Evolutionary conservation across 2,113 vertebrate genomes (phyloP), one percentile per base, ranked within the genome.

Genomic region (Blennius ocellaris): DNA sequence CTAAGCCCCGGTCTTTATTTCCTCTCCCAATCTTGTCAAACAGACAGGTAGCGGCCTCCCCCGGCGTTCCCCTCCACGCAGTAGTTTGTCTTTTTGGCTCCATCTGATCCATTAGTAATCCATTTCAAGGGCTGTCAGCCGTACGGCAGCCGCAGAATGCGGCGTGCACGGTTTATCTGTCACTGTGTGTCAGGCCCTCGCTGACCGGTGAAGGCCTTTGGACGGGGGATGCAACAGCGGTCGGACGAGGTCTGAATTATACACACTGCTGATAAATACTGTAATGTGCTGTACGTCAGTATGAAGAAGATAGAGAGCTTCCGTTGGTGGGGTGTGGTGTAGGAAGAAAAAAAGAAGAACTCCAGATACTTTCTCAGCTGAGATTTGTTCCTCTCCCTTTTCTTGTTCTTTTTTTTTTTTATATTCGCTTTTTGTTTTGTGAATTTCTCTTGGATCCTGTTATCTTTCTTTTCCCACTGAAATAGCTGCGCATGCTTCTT

Each of bases 71-170:
- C n/a, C 43, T 47, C n/a, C 52, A 43, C 43, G 59, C 11, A 5
- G 63, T 76, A 73, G 65, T 82, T 84, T 80, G 65, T 81, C 78
- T 74, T 73, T 87, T 80, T 72, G 64, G 66, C 71, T 87, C 64
- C 43, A 64, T 84, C 74, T 69, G 75, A 87, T 87, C 83, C 85
- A 89, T 89, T 88, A 87, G 81, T 83, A 74, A 81, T 83, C 66
- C 81, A 63, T 87, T 80, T 84, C 76, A 69, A 76, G 52, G 56
- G 61, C 73, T 85, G 66, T 80, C 72, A 69, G 63, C 66, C 73
- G 40, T n/a, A 55, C 8, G 55, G 73, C 69, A 7, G 79, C 44
- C 5, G 11, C 57, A 71, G 59, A 78, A 69, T 50, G 66, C 62
- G 61, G 60, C 62, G 38, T 44, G 60, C 51, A 48, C 1, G 41